Evolutionary conservation across 2,797 vertebrate species (phyloP).

Genomic region (Gymnopithys bicolor): DNA sequence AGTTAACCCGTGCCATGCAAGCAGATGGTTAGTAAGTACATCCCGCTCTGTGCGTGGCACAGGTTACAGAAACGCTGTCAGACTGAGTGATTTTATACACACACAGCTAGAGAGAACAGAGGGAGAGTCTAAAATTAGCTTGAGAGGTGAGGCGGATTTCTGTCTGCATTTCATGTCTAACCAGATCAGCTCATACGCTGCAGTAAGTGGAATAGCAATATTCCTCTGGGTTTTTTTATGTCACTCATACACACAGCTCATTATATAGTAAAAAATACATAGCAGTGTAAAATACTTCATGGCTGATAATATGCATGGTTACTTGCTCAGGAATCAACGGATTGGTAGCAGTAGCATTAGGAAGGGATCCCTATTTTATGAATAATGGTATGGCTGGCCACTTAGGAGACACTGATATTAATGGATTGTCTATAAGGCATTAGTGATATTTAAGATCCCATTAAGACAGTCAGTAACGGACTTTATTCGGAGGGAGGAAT

Average conservation of each 20-base stretch:
- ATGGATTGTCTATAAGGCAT: constrained; percentile 21
- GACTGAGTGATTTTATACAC: constrained; percentile 53
- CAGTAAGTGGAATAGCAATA: constrained; percentile 19
- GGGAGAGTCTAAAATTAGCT: constrained; percentile 71
- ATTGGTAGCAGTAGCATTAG: neutral
- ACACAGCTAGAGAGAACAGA: constrained; percentile 41
- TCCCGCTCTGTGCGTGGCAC: neutral
- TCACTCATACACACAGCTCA: neutral
- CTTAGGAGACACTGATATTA: constrained; percentile 25
- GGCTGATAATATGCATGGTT: neutral
- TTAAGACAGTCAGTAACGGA: no score
- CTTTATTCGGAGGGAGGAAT: no score
- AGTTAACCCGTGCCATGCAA: constrained; percentile 72
- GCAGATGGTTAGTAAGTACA: constrained; percentile 52
- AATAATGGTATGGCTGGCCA: constrained; percentile 51
- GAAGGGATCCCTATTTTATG: constrained; percentile 25
- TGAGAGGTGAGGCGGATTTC: constrained; percentile 62
- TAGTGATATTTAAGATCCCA: neutral
- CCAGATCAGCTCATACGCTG: constrained; percentile 44
- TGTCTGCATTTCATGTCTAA: constrained; percentile 45
- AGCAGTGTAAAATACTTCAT: constrained; percentile 1
- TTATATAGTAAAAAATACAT: neutral
- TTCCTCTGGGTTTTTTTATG: neutral
- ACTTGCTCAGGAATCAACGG: neutral
- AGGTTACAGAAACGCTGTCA: constrained; percentile 60